Percentiles rank a stretch among this genome's conserved stretches.
Evolutionary conservation across 2,888 invertebrate species (phyloP).

Genomic region (Ypsolopha sequella): DNA sequence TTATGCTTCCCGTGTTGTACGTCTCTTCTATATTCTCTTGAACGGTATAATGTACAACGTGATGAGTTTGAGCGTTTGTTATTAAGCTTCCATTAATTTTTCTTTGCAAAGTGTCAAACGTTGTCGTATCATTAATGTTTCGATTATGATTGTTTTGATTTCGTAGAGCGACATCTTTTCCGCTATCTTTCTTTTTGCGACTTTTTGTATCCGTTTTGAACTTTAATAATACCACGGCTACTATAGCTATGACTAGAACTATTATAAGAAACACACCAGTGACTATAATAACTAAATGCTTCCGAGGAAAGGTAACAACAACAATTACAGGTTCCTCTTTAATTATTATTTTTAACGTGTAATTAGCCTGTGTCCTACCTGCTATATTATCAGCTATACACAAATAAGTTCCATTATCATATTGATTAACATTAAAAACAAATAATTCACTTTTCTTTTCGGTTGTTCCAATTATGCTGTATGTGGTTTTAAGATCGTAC

Average conservation of each 20-base stretch:
- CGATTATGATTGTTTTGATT: slow-evolving; percentile 58
- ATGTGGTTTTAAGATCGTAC: not conserved
- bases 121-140: slow-evolving; percentile 11
- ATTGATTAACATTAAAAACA: slow-evolving; percentile 80
- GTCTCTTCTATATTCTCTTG: slow-evolving; percentile 62
- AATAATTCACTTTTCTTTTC: slow-evolving; percentile 84
- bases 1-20: slow-evolving; percentile 60
- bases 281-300: slow-evolving; percentile 78
- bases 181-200: slow-evolving; percentile 69
- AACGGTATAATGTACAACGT: slow-evolving; percentile 65
- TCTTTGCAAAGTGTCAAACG: slow-evolving; percentile 56
- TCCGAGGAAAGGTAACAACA: slow-evolving; percentile 76
- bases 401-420: slow-evolving; percentile 88
- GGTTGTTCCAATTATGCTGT: slow-evolving; percentile 31
- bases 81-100: slow-evolving; percentile 66
- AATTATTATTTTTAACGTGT: slow-evolving; percentile 81
- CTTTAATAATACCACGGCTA: slow-evolving; percentile 74
- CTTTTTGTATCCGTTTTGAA: slow-evolving; percentile 61
- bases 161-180: slow-evolving; percentile 73
- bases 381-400: slow-evolving; percentile 90
- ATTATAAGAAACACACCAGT: slow-evolving; percentile 76
- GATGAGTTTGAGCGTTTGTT: slow-evolving; percentile 69
- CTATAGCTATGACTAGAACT: slow-evolving; percentile 74
- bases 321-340: slow-evolving; percentile 80
- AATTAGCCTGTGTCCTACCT: slow-evolving; percentile 83